Evolutionary conservation across 53 echinoderm and acorn worm species (phyloP), one percentile per base, ranked within the genome.

Genomic region (Astropecten irregularis): DNA sequence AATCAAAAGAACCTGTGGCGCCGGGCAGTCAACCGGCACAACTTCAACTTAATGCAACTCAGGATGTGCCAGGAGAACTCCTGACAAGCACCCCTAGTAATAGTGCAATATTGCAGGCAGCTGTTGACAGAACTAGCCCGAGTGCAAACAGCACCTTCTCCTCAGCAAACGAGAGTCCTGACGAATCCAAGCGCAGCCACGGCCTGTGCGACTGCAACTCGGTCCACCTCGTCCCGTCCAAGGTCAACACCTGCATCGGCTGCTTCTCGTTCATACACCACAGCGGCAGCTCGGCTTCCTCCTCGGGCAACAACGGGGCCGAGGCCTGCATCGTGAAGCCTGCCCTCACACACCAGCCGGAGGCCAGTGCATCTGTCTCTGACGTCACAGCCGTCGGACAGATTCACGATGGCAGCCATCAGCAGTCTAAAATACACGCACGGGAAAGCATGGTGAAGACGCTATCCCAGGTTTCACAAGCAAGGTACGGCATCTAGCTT

Each of bases 251-350:
- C 21, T 95, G 95, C 52, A 89, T 90, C 25, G 95, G 95, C 39
- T 95, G 95, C 62, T 95, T 95, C 65, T 89, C 91, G 3, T 95
- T 95, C 81, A 91, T 95, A 30, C 89, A 91, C 46, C 60, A 79
- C 46, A 61, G 79, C 31, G 37, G 48, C 60, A 79, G 87, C 40
- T 83, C 89, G 2, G 84, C 84, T 16, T 67, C 67, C 39, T 95
- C 95, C 6, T 81, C 87, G 35, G 82, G 89, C 66, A 88, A 85
- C 27, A 83, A 87, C 79, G 58, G 83, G 20, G 87, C 86, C 5
- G 95, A 95, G 68, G 91, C 95, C 1, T 95, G 95, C 81, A 83
- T 95, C 15, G 91, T 95, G 66, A 89, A 89, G 52, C 95, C 95
- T 26, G 91, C 88, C 54, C 69, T 91, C 36, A 90, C 91, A 0